Percentiles rank a stretch among this genome's conserved stretches.
Conservation (phyloP, 1,140 invertebrate genomes). For the Tribolium castaneum region DNA sequence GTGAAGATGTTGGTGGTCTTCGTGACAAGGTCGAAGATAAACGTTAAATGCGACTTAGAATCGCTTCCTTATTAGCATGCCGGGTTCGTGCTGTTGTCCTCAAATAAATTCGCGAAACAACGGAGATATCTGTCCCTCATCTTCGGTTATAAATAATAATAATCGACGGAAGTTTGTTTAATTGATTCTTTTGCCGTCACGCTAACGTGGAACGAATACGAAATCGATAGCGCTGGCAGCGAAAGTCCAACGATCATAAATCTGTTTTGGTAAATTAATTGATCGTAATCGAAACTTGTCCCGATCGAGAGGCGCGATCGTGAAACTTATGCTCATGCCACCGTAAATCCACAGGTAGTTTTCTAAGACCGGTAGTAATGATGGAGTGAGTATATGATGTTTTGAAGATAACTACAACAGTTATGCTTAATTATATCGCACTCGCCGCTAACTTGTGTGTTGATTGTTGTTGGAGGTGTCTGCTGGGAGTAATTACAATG, state of each 20-base stretch:
- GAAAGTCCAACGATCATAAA: slow-evolving; percentile 9
- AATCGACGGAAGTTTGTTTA: background rate
- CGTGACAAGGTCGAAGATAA: background rate
- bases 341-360: slow-evolving; percentile 22
- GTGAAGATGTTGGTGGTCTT: slow-evolving; percentile 30
- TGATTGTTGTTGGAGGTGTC: slow-evolving; percentile 10
- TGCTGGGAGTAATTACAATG: slow-evolving; percentile 4
- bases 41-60: background rate
- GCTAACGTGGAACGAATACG: background rate
- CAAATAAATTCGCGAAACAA: background rate
- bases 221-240: background rate
- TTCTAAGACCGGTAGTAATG: slow-evolving; percentile 25
- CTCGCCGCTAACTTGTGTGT: background rate
- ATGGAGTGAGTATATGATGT: slow-evolving; percentile 18
- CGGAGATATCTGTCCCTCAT: background rate
- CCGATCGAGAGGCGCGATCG: slow-evolving; percentile 8
- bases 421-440: slow-evolving; percentile 24
- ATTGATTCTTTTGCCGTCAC: background rate
- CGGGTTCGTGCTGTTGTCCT: background rate
- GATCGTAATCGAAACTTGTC: slow-evolving; percentile 22
- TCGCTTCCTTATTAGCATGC: background rate
- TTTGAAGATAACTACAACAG: slow-evolving; percentile 19
- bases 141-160: background rate
- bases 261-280: slow-evolving; percentile 23
- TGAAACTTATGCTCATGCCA: slow-evolving; percentile 24